Evolutionary conservation across 2,113 vertebrate species (phyloP).

Genomic region (Tragelaphus strepsiceros): DNA sequence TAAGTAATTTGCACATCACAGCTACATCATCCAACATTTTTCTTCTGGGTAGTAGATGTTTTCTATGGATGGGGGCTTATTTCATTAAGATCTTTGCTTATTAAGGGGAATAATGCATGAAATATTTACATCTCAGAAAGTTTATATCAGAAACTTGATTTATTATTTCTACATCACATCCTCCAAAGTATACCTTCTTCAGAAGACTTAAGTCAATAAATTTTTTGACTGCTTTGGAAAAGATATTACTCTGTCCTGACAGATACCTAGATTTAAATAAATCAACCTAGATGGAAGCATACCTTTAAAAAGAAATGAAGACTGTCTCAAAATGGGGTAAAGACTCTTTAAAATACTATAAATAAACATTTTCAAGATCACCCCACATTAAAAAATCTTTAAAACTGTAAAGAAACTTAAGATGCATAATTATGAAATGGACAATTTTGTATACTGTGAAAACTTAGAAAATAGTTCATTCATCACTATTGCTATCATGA

Average conservation of each 20-base stretch:
- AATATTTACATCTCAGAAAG: slow-evolving; percentile 39
- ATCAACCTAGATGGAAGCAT: slow-evolving; percentile 27
- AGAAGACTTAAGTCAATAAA: slow-evolving; percentile 36
- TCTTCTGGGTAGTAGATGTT: background rate
- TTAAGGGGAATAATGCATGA: slow-evolving; percentile 45
- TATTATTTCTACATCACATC: slow-evolving; percentile 43
- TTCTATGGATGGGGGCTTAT: background rate
- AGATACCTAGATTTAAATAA: slow-evolving; percentile 62
- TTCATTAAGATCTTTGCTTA: slow-evolving; percentile 17
- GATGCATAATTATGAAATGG: background rate
- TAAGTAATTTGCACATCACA: background rate
- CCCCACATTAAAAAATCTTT: slow-evolving; percentile 43
- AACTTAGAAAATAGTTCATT: slow-evolving; percentile 1
- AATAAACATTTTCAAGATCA: slow-evolving; percentile 10
- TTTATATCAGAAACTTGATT: slow-evolving; percentile 30
- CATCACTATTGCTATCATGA: background rate
- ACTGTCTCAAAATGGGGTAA: background rate
- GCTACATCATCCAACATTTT: background rate
- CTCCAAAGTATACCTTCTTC: slow-evolving; percentile 40
- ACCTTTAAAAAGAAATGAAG: slow-evolving; percentile 38
- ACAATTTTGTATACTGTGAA: background rate
- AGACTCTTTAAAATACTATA: background rate
- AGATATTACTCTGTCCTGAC: slow-evolving; percentile 33
- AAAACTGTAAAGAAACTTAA: slow-evolving; percentile 7
- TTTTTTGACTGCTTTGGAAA: slow-evolving; percentile 59